Conservation (phyloP, 2,888 invertebrate genomes). For the Onthophagus sagittarius region DNA sequence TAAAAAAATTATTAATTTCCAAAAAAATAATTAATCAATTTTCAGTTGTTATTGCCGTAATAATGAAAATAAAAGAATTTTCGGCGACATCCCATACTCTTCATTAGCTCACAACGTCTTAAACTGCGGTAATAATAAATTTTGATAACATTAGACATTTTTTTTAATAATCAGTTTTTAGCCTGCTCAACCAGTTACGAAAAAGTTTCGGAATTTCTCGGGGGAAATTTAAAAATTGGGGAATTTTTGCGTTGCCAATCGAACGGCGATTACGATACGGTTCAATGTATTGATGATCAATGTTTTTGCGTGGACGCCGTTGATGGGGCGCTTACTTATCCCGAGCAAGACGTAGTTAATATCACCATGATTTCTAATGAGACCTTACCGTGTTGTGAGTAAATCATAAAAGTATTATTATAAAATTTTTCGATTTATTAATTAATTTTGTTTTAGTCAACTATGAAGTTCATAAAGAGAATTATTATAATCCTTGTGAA, state of each 20-base stretch:
- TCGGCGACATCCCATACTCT: constrained; percentile 59
- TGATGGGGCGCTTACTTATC: constrained; percentile 51
- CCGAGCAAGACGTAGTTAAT: constrained; percentile 36
- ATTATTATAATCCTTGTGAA: constrained; percentile 49
- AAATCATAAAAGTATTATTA: not conserved
- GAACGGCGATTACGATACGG: constrained; percentile 63
- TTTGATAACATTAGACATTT: not conserved
- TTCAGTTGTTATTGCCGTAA: constrained; percentile 63
- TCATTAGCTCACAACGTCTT: constrained; percentile 48
- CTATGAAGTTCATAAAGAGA: constrained; percentile 40
- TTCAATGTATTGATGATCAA: constrained; percentile 57
- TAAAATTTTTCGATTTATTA: not conserved
- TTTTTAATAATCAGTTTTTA: constrained; percentile 36
- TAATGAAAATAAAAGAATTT: constrained; percentile 59
- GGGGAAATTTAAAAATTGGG: constrained; percentile 41
- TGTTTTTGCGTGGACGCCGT: constrained; percentile 61
- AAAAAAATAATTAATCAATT: constrained; percentile 14
- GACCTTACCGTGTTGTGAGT: constrained; percentile 47
- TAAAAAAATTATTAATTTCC: not conserved
- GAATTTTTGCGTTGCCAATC: constrained; percentile 56
- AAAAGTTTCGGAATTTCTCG: constrained; percentile 48
- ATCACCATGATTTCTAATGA: constrained; percentile 38
- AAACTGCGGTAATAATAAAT: constrained; percentile 55
- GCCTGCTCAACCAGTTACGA: constrained; percentile 59
- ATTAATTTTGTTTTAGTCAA: constrained; percentile 39